Conservation (phyloP, 2,797 vertebrate species). For the Neostethus bicornis region DNA sequence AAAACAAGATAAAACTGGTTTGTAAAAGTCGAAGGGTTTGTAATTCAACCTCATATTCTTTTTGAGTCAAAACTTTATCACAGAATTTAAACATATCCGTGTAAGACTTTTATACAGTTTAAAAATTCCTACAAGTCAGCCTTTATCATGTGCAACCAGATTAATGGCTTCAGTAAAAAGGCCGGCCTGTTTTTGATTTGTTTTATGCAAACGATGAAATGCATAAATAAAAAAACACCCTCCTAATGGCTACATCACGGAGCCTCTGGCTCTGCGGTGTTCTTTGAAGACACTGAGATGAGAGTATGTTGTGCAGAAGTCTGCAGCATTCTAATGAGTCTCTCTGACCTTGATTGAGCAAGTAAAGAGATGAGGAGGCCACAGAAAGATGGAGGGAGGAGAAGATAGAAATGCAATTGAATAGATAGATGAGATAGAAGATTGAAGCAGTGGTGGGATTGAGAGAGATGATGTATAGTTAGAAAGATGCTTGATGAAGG, state of each 20-base stretch:
- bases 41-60: too few species aligned
- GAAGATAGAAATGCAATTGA: constrained; percentile 19
- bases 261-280: background rate
- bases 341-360: constrained; percentile 59
- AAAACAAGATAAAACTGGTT: too few species aligned
- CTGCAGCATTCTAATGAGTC: constrained; percentile 61
- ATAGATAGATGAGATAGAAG: constrained; percentile 36
- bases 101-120: background rate
- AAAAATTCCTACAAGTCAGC: constrained; percentile 7
- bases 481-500: constrained; percentile 17
- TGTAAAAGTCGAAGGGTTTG: too few species aligned
- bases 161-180: background rate
- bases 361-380: constrained; percentile 36
- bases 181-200: background rate
- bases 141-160: constrained; percentile 1
- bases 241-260: constrained; percentile 4
- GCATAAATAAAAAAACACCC: background rate
- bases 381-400: constrained; percentile 29
- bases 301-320: constrained; percentile 27
- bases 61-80: constrained; percentile 2
- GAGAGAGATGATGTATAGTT: constrained; percentile 36
- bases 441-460: constrained; percentile 16
- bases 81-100: background rate
- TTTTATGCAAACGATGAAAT: constrained; percentile 8
- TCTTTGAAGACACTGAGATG: constrained; percentile 28